phyloP scores from a whole-genome alignment of 2,797 vertebrate genomes.

The Characodon lateralis region DNA sequence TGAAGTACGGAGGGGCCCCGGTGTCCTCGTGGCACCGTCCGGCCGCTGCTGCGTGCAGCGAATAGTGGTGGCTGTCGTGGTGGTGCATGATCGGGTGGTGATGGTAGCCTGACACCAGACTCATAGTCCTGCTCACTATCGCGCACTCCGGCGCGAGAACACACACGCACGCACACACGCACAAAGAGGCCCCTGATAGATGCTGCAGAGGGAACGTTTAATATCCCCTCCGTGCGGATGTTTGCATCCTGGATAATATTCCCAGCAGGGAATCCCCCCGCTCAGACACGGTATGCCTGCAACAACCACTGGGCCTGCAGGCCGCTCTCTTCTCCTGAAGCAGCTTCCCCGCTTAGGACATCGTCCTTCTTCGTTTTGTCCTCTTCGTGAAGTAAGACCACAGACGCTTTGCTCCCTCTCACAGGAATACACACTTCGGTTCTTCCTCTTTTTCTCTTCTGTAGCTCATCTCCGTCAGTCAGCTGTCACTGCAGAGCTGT shows the following conservation, averaged over 20 bases:
- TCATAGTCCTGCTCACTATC: constrained; percentile 81
- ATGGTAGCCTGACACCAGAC: constrained; percentile 94
- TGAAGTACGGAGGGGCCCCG: constrained; percentile 89
- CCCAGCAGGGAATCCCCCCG: not conserved
- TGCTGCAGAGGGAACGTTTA: constrained; percentile 32
- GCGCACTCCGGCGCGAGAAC: not conserved
- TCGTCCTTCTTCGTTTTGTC: constrained; percentile 17
- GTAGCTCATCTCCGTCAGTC: not conserved
- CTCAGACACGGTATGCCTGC: not conserved
- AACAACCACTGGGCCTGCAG: constrained; percentile 9
- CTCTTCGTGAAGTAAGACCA: constrained; percentile 2
- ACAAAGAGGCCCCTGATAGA: not conserved
- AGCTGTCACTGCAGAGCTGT: constrained; percentile 8
- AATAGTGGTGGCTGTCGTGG: constrained; percentile 88
- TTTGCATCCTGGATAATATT: constrained; percentile 35
- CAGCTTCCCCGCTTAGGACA: constrained; percentile 38
- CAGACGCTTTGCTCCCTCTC: not conserved
- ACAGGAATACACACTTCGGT: constrained; percentile 6
- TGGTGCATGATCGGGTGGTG: constrained; percentile 97
- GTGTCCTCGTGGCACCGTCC: constrained; percentile 91
- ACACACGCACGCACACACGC: constrained; percentile 31
- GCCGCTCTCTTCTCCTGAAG: constrained; percentile 30
- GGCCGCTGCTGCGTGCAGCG: constrained; percentile 85
- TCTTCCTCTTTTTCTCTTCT: not conserved
- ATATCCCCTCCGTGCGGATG: constrained; percentile 5